These are phyloP conservation scores for Sphaeramia orbicularis DNA, from an alignment of 2,797 vertebrate species.

Conservation along the genomic window DNA sequence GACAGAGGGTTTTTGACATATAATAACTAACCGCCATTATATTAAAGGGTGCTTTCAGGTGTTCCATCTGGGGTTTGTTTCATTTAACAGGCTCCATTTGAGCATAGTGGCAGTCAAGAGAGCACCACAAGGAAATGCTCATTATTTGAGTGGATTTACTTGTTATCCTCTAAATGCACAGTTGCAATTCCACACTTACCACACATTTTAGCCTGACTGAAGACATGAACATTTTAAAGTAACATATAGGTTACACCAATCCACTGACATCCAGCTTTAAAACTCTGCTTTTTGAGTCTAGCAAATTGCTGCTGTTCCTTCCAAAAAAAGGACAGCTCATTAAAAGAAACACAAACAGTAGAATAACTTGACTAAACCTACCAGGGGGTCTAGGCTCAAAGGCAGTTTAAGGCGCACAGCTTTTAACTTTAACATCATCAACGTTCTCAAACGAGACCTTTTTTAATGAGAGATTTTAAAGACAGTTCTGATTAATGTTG, in stretches of 20 bases:
- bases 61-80: conserved; percentile 1
- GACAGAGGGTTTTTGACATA: not conserved
- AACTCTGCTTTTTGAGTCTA: conserved; percentile 8
- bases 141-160: conserved; percentile 1
- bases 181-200: too few species aligned
- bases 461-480: conserved; percentile 69
- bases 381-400: conserved; percentile 77
- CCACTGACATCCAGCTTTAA: conserved; percentile 11
- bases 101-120: not conserved
- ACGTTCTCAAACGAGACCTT: conserved; percentile 82
- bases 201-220: too few species aligned
- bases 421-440: conserved; percentile 83
- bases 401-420: conserved; percentile 72
- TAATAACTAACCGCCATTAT: not conserved
- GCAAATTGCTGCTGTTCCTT: conserved; percentile 37
- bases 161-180: not conserved
- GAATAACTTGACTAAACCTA: conserved; percentile 70
- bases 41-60: conserved; percentile 3
- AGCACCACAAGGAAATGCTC: not conserved
- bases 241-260: conserved; percentile 8
- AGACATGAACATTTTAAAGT: not conserved
- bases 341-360: conserved; percentile 79
- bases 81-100: not conserved
- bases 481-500: conserved; percentile 73
- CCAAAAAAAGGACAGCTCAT: conserved; percentile 63